Conservation (phyloP, 2,888 invertebrate species). For the Pycnomerus fuliginosus region DNA sequence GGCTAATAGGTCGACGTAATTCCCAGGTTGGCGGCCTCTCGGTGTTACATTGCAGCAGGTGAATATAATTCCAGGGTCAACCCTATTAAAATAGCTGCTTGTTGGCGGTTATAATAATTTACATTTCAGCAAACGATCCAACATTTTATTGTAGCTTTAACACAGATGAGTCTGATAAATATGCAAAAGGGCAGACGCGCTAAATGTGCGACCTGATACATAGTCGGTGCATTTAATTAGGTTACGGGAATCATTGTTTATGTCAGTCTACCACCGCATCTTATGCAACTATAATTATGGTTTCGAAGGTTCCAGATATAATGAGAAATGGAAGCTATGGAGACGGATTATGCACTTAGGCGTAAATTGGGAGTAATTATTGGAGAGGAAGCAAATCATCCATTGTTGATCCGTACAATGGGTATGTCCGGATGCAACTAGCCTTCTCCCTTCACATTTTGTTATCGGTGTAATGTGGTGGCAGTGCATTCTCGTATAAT, state of each 20-base stretch:
- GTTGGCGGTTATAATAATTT: constrained; percentile 10
- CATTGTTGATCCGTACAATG: constrained; percentile 28
- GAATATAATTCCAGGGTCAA: constrained; percentile 4
- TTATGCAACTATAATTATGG: constrained; percentile 1
- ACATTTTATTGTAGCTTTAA: constrained; percentile 1
- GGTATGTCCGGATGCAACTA: constrained; percentile 16
- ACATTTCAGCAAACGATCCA: constrained; percentile 1
- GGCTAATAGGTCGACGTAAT: constrained; percentile 26
- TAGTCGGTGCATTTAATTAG: no score
- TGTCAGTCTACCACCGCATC: no score
- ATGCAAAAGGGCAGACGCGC: no score
- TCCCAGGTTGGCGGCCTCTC: constrained; percentile 19
- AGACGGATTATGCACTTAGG: constrained; percentile 29
- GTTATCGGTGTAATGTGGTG: no score
- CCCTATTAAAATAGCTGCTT: constrained; percentile 4
- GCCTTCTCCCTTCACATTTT: constrained; percentile 9
- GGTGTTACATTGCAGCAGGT: constrained; percentile 2
- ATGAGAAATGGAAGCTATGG: constrained; percentile 9
- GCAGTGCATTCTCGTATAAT: no score
- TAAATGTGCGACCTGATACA: no score
- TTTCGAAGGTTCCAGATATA: constrained; percentile 1
- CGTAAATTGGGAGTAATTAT: constrained; percentile 38
- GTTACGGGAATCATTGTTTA: no score
- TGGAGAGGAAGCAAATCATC: constrained; percentile 31
- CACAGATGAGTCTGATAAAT: neutral